A percentile compares a stretch with the other conserved stretches of the same genome.
These are phyloP conservation scores for Ginglymostoma cirratum DNA, from an alignment of 2,113 vertebrate genomes.

Conservation along the genomic window DNA sequence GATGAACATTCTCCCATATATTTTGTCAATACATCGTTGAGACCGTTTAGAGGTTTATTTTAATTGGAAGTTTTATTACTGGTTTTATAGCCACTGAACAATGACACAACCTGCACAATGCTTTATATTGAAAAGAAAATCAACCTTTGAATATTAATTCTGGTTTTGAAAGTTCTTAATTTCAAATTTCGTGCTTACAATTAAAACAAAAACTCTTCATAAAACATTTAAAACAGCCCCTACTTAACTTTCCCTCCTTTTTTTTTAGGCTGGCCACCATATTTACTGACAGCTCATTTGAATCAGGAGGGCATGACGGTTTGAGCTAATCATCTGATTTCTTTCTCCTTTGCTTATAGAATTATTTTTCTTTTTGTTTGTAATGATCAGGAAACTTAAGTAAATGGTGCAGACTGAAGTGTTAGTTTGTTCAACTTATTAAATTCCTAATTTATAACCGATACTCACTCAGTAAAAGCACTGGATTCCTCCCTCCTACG, in stretches of 20 bases:
- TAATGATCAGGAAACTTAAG: too few species aligned
- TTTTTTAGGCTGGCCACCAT: background rate
- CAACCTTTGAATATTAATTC: background rate
- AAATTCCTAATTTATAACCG: background rate
- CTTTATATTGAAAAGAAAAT: background rate
- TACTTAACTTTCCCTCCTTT: background rate
- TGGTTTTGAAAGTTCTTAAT: background rate
- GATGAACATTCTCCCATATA: background rate
- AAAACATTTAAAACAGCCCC: too few species aligned
- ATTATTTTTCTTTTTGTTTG: too few species aligned
- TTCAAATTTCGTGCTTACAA: background rate
- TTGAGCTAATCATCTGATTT: background rate
- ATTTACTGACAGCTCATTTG: background rate
- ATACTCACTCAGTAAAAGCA: background rate
- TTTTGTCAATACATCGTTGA: background rate
- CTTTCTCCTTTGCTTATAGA: background rate
- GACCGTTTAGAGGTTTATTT: background rate
- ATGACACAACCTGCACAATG: background rate
- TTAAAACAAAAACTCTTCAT: background rate
- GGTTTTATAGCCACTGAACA: background rate
- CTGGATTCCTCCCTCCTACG: background rate
- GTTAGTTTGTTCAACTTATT: background rate
- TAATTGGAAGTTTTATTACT: background rate
- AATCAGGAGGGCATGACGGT: background rate
- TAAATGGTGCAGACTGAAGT: background rate